Conservation (phyloP, 92 coral and sea anemone species). For the Epizoanthus ramosus region DNA sequence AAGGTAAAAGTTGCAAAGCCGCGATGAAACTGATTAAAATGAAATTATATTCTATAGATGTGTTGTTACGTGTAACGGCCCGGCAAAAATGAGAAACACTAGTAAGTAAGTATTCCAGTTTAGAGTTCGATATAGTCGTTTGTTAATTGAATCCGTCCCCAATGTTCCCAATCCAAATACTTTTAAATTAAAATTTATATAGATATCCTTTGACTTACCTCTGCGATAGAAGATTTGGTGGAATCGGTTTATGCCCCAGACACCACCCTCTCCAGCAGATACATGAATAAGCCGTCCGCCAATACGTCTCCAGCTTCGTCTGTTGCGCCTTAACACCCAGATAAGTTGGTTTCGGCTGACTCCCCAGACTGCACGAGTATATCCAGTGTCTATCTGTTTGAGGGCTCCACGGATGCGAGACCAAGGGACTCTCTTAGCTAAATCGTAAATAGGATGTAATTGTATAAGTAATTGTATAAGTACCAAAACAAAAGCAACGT, state of each 20-base stretch:
- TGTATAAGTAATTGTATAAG: too few relatives aligned
- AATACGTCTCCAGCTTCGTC: slow-evolving; percentile 39
- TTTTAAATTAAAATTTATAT: too few relatives aligned
- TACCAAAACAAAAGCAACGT: too few relatives aligned
- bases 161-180: too few relatives aligned
- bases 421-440: neutral
- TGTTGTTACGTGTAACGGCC: too few relatives aligned
- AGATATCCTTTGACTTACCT: neutral
- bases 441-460: neutral
- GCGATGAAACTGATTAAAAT: too few relatives aligned
- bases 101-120: too few relatives aligned
- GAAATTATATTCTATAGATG: too few relatives aligned
- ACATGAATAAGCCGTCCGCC: slow-evolving; percentile 13
- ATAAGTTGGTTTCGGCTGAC: slow-evolving; percentile 19
- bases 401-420: slow-evolving; percentile 19
- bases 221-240: slow-evolving; percentile 38
- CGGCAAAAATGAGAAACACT: too few relatives aligned
- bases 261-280: slow-evolving; percentile 44
- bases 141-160: too few relatives aligned
- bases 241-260: slow-evolving; percentile 48
- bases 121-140: too few relatives aligned
- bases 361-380: slow-evolving; percentile 42
- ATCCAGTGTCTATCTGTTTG: slow-evolving; percentile 39
- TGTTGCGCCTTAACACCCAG: slow-evolving; percentile 25
- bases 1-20: too few relatives aligned